phyloP scores from a whole-genome alignment of 2,797 vertebrate species.

The Rhabdophis nuchalis region DNA sequence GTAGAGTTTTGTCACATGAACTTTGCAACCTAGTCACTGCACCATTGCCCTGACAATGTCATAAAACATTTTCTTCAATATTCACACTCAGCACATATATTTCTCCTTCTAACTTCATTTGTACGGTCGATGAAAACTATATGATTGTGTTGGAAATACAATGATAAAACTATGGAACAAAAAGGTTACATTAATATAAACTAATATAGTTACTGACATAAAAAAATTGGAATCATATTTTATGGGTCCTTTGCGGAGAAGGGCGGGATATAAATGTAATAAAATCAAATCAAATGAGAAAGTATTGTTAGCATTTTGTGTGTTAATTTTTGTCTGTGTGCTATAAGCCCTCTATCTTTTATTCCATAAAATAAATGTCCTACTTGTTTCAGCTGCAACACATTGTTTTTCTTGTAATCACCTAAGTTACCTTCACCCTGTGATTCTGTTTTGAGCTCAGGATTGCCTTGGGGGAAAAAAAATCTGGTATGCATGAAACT shows the following conservation, averaged over 20 bases:
- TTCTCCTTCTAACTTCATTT: not conserved
- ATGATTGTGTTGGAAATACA: not conserved
- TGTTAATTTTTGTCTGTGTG: constrained; percentile 7
- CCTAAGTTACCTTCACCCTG: not conserved
- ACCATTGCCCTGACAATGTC: not conserved
- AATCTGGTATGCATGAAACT: not conserved
- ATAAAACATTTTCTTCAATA: not conserved
- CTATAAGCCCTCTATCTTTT: not conserved
- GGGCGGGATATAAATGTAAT: no score
- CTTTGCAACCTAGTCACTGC: not conserved
- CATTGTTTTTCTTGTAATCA: constrained; percentile 11
- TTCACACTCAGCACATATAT: not conserved
- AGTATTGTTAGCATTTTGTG: not conserved
- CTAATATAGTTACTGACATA: not conserved
- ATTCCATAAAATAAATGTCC: not conserved
- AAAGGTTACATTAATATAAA: not conserved
- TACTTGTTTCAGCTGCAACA: not conserved
- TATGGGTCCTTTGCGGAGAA: no score
- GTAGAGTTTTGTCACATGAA: not conserved
- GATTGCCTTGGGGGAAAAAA: not conserved
- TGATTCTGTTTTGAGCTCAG: not conserved
- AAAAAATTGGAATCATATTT: not conserved
- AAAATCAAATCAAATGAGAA: no score
- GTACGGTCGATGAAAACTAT: not conserved
- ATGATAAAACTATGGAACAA: not conserved